These are phyloP conservation scores for Hippocampus abdominalis DNA, from an alignment of 2,113 vertebrate genomes.

Conservation along the genomic window DNA sequence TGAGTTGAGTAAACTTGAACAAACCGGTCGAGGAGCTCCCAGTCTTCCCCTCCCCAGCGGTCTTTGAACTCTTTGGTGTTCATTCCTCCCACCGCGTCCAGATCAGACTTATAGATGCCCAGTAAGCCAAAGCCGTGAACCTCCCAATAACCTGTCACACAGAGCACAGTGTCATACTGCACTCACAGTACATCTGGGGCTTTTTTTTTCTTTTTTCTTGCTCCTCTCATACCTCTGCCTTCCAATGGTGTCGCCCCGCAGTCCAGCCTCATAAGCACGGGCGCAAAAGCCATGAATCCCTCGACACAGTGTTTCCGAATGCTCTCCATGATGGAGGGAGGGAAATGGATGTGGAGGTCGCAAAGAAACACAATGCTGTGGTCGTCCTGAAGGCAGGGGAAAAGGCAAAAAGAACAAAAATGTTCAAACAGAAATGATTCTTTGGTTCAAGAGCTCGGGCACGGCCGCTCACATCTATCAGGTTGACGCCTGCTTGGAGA, in stretches of 20 bases:
- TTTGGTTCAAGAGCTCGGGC: background rate
- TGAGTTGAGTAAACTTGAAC: slow-evolving; percentile 3
- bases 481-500: slow-evolving; percentile 88
- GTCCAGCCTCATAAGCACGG: slow-evolving; percentile 86
- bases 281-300: slow-evolving; percentile 88
- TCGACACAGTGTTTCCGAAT: slow-evolving; percentile 92
- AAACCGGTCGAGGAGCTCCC: slow-evolving; percentile 95
- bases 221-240: slow-evolving; percentile 75
- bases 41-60: slow-evolving; percentile 96
- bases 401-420: background rate
- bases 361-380: slow-evolving; percentile 97
- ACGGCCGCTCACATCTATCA: slow-evolving; percentile 73
- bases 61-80: slow-evolving; percentile 88
- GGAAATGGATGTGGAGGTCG: slow-evolving; percentile 93
- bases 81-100: slow-evolving; percentile 89
- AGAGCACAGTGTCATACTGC: background rate
- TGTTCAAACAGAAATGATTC: background rate
- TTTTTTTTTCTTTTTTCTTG: no score
- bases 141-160: slow-evolving; percentile 88
- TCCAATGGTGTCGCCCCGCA: slow-evolving; percentile 82
- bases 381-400: slow-evolving; percentile 72
- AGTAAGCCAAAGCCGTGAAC: slow-evolving; percentile 94
- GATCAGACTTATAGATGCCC: slow-evolving; percentile 95
- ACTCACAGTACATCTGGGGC: no score
- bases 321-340: slow-evolving; percentile 78